phyloP scores from a whole-genome alignment of 2,888 invertebrate genomes.

The Morpho helenor region DNA sequence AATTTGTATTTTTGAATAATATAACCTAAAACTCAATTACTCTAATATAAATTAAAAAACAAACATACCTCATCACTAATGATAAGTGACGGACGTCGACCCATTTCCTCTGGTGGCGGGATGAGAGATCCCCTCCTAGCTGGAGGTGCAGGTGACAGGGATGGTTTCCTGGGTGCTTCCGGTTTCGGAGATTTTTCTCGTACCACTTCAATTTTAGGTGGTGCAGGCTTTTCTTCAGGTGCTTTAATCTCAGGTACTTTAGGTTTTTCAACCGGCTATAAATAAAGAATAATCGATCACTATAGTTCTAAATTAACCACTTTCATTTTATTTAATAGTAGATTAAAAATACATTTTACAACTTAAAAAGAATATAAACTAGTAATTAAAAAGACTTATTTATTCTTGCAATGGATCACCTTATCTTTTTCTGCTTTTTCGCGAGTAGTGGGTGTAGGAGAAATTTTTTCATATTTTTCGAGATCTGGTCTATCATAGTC shows the following conservation, averaged over 20 bases:
- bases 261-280: slow-evolving; percentile 43
- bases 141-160: slow-evolving; percentile 81
- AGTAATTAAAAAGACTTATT: too few relatives aligned
- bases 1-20: slow-evolving; percentile 15
- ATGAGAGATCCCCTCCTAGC: slow-evolving; percentile 89
- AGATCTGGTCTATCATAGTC: slow-evolving; percentile 88
- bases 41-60: slow-evolving; percentile 10
- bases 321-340: too few relatives aligned
- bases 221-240: slow-evolving; percentile 77
- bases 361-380: too few relatives aligned
- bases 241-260: slow-evolving; percentile 85
- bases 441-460: slow-evolving; percentile 70
- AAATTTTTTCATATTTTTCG: slow-evolving; percentile 82
- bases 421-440: slow-evolving; percentile 70
- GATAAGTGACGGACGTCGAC: slow-evolving; percentile 92
- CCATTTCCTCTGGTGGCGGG: slow-evolving; percentile 92
- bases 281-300: slow-evolving; percentile 1
- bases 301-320: too few relatives aligned
- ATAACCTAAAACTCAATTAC: slow-evolving; percentile 5
- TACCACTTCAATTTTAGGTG: slow-evolving; percentile 93
- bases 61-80: slow-evolving; percentile 95
- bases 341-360: too few relatives aligned
- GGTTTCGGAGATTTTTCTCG: slow-evolving; percentile 86
- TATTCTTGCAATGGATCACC: slow-evolving; percentile 25
- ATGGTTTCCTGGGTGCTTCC: slow-evolving; percentile 84